Evolutionary conservation across 2,797 vertebrate genomes (phyloP).

Genomic region (Pristis pectinata): DNA sequence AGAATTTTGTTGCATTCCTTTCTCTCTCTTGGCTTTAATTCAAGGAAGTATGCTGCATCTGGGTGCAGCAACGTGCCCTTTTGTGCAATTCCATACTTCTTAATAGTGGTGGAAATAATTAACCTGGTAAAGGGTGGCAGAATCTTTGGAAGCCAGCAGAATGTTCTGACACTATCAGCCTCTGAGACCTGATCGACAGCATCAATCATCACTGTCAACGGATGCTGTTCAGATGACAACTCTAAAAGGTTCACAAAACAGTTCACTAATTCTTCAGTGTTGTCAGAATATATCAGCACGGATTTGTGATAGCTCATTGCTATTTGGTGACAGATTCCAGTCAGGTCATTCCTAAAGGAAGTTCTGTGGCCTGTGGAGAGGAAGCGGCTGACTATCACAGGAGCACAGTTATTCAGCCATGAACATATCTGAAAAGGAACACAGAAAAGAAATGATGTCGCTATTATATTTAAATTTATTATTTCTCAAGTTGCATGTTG

Average conservation of each 20-base stretch:
- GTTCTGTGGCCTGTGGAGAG: slow-evolving; percentile 42
- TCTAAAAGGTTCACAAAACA: slow-evolving; percentile 52
- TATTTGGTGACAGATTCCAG: slow-evolving; percentile 56
- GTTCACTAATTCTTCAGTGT: slow-evolving; percentile 49
- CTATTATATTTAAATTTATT: not conserved
- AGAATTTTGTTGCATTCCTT: slow-evolving; percentile 56
- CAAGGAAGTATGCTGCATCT: slow-evolving; percentile 46
- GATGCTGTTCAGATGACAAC: slow-evolving; percentile 49
- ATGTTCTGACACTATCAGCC: slow-evolving; percentile 41
- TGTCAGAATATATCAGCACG: slow-evolving; percentile 27
- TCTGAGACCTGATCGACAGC: slow-evolving; percentile 57
- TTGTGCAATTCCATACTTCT: slow-evolving; percentile 46
- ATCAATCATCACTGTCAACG: slow-evolving; percentile 59
- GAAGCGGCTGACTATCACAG: slow-evolving; percentile 57
- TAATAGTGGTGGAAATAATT: slow-evolving; percentile 54
- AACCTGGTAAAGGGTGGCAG: slow-evolving; percentile 59
- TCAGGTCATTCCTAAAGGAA: slow-evolving; percentile 52
- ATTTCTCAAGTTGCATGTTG: not conserved
- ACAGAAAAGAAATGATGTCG: not conserved
- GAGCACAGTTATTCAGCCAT: slow-evolving; percentile 58
- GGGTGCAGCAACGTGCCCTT: slow-evolving; percentile 47
- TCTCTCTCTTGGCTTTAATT: slow-evolving; percentile 50
- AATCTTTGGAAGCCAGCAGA: slow-evolving; percentile 54
- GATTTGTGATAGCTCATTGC: slow-evolving; percentile 45
- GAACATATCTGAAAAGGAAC: slow-evolving; percentile 52